These are phyloP conservation scores for Lepus oiostolus DNA, from an alignment of 2,797 vertebrate genomes.

Conservation along the genomic window DNA sequence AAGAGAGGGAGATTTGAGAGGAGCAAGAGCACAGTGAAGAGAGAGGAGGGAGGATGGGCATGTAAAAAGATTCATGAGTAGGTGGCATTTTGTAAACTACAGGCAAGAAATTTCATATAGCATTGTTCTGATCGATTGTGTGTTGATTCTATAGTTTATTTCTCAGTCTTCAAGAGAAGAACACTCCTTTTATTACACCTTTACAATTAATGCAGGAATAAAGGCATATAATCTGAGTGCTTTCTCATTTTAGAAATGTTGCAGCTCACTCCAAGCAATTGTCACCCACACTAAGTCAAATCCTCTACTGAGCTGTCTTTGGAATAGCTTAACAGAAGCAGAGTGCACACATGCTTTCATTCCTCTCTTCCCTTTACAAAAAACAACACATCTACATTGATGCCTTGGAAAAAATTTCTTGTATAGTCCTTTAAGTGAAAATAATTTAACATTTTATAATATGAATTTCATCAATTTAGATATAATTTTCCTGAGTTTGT, in stretches of 20 bases:
- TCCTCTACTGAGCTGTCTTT: constrained; percentile 19
- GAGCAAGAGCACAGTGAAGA: neutral
- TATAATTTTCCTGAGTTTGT: neutral
- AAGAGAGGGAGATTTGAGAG: neutral
- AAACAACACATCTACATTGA: neutral
- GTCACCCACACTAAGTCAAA: constrained; percentile 55
- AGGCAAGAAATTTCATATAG: neutral
- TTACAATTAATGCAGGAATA: constrained; percentile 59
- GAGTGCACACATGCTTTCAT: neutral
- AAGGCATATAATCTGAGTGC: constrained; percentile 22
- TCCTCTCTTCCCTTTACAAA: neutral
- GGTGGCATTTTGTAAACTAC: constrained; percentile 35
- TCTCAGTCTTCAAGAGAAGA: neutral
- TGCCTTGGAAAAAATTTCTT: constrained; percentile 27
- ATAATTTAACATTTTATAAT: neutral
- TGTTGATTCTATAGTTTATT: constrained; percentile 43
- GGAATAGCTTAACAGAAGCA: constrained; percentile 39
- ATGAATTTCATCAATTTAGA: neutral
- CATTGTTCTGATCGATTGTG: constrained; percentile 12
- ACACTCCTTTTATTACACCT: constrained; percentile 50
- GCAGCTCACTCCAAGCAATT: constrained; percentile 47
- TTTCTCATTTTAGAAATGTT: constrained; percentile 73
- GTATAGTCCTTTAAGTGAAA: neutral
- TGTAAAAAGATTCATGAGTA: neutral
- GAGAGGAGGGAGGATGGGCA: neutral